These are phyloP conservation scores for Picathartes gymnocephalus DNA, from an alignment of 2,113 vertebrate genomes.

Conservation along the genomic window DNA sequence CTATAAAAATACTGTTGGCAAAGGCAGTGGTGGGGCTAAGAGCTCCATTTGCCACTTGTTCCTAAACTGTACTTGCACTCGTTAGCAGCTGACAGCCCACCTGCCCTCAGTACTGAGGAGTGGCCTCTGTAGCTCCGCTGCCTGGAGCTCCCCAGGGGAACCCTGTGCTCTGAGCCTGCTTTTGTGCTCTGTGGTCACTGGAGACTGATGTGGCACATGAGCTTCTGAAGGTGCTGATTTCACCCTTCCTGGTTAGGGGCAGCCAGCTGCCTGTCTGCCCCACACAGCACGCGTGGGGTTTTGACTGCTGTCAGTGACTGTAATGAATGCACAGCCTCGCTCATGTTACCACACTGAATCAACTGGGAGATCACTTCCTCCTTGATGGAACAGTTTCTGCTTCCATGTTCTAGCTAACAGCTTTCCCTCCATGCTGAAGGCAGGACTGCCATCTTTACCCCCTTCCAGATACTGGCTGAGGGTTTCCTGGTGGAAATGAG, in stretches of 20 bases:
- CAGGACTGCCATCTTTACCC: neutral
- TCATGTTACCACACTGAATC: neutral
- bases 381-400: neutral
- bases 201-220: neutral
- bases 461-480: neutral
- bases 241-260: neutral
- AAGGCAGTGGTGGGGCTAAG: neutral
- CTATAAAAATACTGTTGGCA: neutral
- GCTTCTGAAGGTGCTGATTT: neutral
- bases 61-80: neutral
- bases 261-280: neutral
- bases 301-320: neutral
- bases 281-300: neutral
- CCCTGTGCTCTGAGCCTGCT: neutral
- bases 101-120: neutral
- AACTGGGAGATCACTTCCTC: neutral
- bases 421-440: neutral
- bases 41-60: neutral
- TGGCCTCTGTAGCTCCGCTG: neutral
- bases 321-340: neutral
- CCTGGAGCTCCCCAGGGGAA: rapidly evolving
- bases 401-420: neutral
- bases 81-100: neutral
- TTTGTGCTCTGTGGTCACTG: neutral
- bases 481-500: neutral